These are phyloP conservation scores for Lanistes nyassanus DNA, from an alignment of 1,140 invertebrate species.

Conservation along the genomic window DNA sequence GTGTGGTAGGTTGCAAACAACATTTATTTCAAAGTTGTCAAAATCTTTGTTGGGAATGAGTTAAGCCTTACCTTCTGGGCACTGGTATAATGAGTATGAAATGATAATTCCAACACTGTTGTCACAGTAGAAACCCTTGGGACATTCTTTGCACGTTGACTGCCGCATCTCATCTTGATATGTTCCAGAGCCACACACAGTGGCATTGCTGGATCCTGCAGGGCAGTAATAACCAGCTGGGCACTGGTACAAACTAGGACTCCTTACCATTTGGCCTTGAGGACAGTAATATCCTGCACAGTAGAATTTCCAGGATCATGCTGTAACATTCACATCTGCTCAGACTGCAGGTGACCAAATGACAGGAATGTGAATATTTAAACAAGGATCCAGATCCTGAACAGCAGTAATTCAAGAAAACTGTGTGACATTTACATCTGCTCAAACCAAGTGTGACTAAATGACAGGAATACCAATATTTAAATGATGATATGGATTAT, in stretches of 20 bases:
- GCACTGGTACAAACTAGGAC: slow-evolving; percentile 54
- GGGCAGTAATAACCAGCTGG: slow-evolving; percentile 58
- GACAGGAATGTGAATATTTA: too few relatives aligned
- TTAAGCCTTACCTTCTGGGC: slow-evolving; percentile 57
- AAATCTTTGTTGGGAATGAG: too few relatives aligned
- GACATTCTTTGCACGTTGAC: slow-evolving; percentile 50
- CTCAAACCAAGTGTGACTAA: neutral
- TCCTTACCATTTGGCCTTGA: slow-evolving; percentile 49
- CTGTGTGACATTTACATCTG: neutral
- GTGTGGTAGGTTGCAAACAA: too few relatives aligned
- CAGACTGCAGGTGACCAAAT: too few relatives aligned
- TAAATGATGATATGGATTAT: neutral
- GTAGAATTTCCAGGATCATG: too few relatives aligned
- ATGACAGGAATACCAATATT: neutral
- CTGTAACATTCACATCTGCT: too few relatives aligned
- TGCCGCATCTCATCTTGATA: slow-evolving; percentile 54
- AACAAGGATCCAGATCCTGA: too few relatives aligned
- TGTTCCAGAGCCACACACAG: slow-evolving; percentile 51
- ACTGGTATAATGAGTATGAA: slow-evolving; percentile 50
- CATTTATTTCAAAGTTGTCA: too few relatives aligned
- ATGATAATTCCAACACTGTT: slow-evolving; percentile 48
- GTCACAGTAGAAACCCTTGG: slow-evolving; percentile 61
- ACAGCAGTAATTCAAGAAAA: neutral
- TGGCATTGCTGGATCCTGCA: slow-evolving; percentile 39
- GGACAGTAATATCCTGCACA: slow-evolving; percentile 59